These are phyloP conservation scores for Hemiscyllium ocellatum DNA, from an alignment of 2,113 vertebrate genomes.

Conservation along the genomic window DNA sequence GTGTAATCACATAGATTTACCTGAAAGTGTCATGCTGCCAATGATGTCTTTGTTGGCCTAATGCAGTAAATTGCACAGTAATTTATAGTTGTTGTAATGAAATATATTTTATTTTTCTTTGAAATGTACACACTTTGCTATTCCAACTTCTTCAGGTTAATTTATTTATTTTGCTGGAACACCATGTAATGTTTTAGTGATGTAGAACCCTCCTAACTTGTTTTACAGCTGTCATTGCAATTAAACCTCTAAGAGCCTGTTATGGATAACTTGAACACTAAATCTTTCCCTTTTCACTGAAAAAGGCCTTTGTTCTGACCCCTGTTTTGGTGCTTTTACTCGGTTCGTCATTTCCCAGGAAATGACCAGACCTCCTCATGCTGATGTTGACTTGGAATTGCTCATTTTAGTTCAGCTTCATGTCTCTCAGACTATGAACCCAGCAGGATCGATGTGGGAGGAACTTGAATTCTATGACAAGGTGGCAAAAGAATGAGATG, in stretches of 20 bases:
- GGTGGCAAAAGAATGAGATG: neutral
- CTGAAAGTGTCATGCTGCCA: neutral
- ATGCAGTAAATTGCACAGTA: neutral
- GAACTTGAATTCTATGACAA: neutral
- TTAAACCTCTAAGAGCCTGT: neutral
- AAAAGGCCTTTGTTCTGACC: neutral
- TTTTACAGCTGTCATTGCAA: neutral
- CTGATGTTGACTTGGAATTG: neutral
- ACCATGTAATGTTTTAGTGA: neutral
- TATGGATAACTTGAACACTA: neutral
- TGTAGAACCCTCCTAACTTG: neutral
- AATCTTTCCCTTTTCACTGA: slow-evolving; percentile 1
- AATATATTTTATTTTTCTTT: neutral
- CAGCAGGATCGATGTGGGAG: neutral
- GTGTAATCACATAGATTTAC: neutral
- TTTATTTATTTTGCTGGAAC: neutral
- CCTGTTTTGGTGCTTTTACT: neutral
- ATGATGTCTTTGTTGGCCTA: neutral
- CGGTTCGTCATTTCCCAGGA: slow-evolving; percentile 1
- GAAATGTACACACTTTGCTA: neutral
- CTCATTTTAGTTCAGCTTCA: slow-evolving; percentile 20
- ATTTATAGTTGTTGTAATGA: neutral
- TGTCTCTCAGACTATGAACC: neutral
- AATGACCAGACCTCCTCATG: neutral
- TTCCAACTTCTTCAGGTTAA: neutral